Evolutionary conservation across 1,140 invertebrate species (phyloP).

Genomic region (Pissodes strobi): DNA sequence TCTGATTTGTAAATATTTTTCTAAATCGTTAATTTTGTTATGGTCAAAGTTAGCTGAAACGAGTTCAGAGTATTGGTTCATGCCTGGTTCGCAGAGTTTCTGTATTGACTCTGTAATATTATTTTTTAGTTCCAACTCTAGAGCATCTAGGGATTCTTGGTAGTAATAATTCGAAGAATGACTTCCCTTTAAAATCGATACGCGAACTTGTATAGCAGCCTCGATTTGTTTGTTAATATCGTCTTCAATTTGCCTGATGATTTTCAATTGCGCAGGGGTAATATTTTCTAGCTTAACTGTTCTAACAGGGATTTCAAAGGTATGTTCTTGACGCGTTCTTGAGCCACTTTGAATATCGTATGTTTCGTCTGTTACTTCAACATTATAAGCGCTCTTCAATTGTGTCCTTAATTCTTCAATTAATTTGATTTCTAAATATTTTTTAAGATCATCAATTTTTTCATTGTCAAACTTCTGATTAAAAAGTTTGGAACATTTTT

Average conservation of each 20-base stretch:
- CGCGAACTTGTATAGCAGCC: neutral
- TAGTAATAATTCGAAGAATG: neutral
- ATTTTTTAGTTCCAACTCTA: slow-evolving; percentile 12
- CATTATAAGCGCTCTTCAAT: neutral
- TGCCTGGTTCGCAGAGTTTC: slow-evolving; percentile 6
- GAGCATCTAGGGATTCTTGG: neutral
- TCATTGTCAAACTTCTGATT: neutral
- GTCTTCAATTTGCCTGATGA: slow-evolving; percentile 19
- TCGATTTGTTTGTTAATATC: neutral
- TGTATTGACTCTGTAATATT: slow-evolving; percentile 4
- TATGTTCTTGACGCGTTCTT: too few relatives aligned
- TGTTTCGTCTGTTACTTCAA: neutral
- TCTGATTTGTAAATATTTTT: slow-evolving; percentile 21
- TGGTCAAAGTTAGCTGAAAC: slow-evolving; percentile 7
- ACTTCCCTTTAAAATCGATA: neutral
- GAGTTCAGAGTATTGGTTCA: slow-evolving; percentile 10
- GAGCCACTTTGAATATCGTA: neutral
- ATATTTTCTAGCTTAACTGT: slow-evolving; percentile 17
- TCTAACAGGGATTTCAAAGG: too few relatives aligned
- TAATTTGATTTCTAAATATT: slow-evolving; percentile 17
- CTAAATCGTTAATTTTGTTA: slow-evolving; percentile 11
- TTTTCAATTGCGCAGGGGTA: slow-evolving; percentile 4
- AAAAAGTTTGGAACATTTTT: slow-evolving; percentile 10
- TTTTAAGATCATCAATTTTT: neutral
- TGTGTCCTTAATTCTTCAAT: slow-evolving; percentile 6